These are phyloP conservation scores for Gallinago media DNA, from an alignment of 2,113 vertebrate species.

Conservation along the genomic window DNA sequence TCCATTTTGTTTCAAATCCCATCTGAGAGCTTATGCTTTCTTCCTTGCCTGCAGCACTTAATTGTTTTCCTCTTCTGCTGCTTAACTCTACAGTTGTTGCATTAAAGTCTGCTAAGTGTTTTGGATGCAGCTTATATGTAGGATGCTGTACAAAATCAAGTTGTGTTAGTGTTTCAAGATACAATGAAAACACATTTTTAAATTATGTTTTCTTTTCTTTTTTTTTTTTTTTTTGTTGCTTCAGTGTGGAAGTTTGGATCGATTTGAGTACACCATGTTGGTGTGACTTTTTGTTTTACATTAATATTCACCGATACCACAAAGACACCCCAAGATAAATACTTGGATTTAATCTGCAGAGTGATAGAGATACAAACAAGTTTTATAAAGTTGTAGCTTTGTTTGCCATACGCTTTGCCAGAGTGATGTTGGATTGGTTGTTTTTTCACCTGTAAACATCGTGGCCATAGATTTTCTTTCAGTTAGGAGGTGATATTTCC, in stretches of 20 bases:
- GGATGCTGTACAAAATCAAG: not conserved
- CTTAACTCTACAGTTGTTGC: not conserved
- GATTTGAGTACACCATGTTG: not conserved
- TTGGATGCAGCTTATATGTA: not conserved
- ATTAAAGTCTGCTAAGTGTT: not conserved
- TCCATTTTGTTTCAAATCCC: not conserved
- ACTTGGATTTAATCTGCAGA: not conserved
- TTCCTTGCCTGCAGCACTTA: slow-evolving; percentile 1
- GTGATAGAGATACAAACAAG: not conserved
- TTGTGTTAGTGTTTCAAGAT: not conserved
- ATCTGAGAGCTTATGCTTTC: not conserved
- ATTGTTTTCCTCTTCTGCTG: not conserved
- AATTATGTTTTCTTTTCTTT: not conserved
- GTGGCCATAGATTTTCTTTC: not conserved
- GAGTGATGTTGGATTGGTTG: not conserved
- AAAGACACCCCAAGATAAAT: not conserved
- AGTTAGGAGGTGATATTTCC: not conserved
- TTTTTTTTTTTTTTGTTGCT: not conserved
- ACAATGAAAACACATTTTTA: not conserved
- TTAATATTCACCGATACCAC: not conserved
- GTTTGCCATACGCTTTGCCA: not conserved
- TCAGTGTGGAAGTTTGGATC: not conserved
- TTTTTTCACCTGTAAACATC: not conserved
- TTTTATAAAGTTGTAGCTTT: not conserved
- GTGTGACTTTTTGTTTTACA: not conserved